These are phyloP conservation scores for Morphnarchus princeps DNA, from an alignment of 2,113 vertebrate genomes.

Conservation along the genomic window DNA sequence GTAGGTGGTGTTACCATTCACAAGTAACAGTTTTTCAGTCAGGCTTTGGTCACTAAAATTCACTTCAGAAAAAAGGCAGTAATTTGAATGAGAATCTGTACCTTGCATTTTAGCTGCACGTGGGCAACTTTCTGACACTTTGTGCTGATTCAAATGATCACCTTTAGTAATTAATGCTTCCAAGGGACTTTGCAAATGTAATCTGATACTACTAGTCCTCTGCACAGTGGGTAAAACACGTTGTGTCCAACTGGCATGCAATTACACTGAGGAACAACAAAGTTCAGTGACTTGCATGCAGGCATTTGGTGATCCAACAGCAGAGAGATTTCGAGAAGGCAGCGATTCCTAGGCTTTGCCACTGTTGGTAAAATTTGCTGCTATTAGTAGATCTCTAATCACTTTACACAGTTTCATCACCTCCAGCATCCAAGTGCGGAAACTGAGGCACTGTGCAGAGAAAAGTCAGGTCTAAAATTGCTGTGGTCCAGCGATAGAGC, in stretches of 20 bases:
- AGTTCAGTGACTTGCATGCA: not conserved
- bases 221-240: not conserved
- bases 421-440: not conserved
- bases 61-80: not conserved
- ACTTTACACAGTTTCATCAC: not conserved
- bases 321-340: not conserved
- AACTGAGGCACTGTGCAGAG: not conserved
- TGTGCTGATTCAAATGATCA: not conserved
- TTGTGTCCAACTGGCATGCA: not conserved
- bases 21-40: not conserved
- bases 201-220: not conserved
- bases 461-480: not conserved
- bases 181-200: not conserved
- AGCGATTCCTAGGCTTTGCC: not conserved
- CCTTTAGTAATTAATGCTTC: not conserved
- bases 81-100: not conserved
- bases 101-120: not conserved
- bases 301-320: not conserved
- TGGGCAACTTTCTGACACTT: not conserved
- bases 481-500: fast-evolving
- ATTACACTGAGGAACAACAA: not conserved
- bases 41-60: not conserved
- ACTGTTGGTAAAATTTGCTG: not conserved
- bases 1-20: not conserved
- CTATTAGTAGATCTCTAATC: not conserved